phyloP scores from a whole-genome alignment of 2,888 invertebrate species.

The Megalurothrips usitatus region DNA sequence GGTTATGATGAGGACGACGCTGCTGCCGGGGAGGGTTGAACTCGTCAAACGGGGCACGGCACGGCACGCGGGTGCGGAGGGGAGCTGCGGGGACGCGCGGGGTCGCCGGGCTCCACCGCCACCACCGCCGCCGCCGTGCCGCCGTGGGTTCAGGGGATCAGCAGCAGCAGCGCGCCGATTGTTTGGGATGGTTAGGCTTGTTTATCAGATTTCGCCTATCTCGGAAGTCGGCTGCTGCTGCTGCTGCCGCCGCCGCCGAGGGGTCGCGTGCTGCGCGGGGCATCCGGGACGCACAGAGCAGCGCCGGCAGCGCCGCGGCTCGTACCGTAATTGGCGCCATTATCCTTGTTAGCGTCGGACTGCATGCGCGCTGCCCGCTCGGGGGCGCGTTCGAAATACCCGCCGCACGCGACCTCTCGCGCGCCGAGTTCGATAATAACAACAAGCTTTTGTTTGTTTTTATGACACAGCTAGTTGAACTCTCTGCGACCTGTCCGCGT shows the following conservation, averaged over 20 bases:
- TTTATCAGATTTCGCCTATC: conserved; percentile 11
- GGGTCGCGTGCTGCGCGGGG: not conserved
- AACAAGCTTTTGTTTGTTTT: too few species aligned
- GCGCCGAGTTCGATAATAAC: too few species aligned
- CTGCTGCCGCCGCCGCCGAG: not conserved
- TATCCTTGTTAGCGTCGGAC: not conserved
- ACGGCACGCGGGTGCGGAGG: not conserved
- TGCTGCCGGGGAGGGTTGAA: too few species aligned
- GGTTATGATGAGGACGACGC: too few species aligned
- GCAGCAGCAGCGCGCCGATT: not conserved
- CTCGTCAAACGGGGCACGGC: too few species aligned
- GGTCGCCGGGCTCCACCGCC: not conserved
- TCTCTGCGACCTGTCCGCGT: too few species aligned
- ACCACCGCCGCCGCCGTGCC: too few species aligned
- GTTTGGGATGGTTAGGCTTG: conserved; percentile 16
- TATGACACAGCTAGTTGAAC: too few species aligned
- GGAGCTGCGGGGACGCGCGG: not conserved
- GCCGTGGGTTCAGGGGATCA: not conserved
- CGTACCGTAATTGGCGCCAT: conserved; percentile 13
- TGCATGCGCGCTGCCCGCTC: too few species aligned
- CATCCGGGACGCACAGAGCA: not conserved
- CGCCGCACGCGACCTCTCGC: too few species aligned
- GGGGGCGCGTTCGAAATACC: too few species aligned
- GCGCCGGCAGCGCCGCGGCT: too few species aligned
- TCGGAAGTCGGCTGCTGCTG: not conserved